These are phyloP conservation scores for Probosciger aterrimus DNA, from an alignment of 2,113 vertebrate species.

Conservation along the genomic window DNA sequence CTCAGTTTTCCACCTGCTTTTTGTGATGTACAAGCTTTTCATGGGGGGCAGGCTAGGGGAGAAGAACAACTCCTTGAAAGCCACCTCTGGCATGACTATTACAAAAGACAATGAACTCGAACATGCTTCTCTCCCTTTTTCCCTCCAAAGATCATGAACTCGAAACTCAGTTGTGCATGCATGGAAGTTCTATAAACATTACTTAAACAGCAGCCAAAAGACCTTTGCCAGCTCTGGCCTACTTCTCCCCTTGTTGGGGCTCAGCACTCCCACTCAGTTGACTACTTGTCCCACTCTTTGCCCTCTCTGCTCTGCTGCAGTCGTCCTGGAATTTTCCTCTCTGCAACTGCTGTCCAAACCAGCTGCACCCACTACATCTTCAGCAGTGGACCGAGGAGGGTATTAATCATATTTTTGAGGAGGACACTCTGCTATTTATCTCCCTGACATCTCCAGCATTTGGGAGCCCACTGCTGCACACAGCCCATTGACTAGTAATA, in stretches of 20 bases:
- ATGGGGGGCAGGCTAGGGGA: not conserved
- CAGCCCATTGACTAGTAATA: slow-evolving; percentile 99
- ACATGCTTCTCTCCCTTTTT: slow-evolving; percentile 43
- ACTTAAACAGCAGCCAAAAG: slow-evolving; percentile 56
- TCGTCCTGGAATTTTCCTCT: slow-evolving; percentile 86
- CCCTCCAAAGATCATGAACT: slow-evolving; percentile 30
- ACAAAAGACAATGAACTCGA: slow-evolving; percentile 49
- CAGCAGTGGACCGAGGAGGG: slow-evolving; percentile 96
- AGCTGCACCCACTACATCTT: slow-evolving; percentile 99
- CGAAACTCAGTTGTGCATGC: slow-evolving; percentile 54
- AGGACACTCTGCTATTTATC: slow-evolving; percentile 99
- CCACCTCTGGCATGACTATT: slow-evolving; percentile 13
- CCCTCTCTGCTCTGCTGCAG: slow-evolving; percentile 94
- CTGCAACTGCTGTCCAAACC: slow-evolving; percentile 93
- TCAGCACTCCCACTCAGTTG: slow-evolving; percentile 70
- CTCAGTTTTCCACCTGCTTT: not conserved
- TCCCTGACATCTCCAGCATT: slow-evolving; percentile 98
- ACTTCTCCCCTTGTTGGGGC: slow-evolving; percentile 38
- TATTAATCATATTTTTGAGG: slow-evolving; percentile 99
- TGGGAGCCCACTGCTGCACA: slow-evolving; percentile 92
- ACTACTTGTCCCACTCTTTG: slow-evolving; percentile 94
- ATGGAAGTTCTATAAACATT: slow-evolving; percentile 56
- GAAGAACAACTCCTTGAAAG: slow-evolving; percentile 15
- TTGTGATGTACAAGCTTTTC: not conserved
- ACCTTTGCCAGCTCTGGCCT: slow-evolving; percentile 46